These are phyloP conservation scores for Heterodera carotae DNA, from an alignment of 1,140 invertebrate species.

Conservation along the genomic window DNA sequence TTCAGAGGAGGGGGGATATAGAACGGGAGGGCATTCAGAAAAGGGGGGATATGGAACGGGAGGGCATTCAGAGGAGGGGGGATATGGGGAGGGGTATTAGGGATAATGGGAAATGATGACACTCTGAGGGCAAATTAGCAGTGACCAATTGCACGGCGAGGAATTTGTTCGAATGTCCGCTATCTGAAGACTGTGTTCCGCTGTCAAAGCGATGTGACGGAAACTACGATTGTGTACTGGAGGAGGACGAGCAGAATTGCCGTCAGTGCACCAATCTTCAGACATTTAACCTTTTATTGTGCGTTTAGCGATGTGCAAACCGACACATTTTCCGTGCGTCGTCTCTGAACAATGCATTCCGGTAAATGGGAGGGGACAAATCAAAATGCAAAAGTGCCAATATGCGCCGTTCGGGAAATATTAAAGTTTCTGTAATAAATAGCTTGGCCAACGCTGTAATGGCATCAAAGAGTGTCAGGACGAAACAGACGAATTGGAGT, in stretches of 20 bases:
- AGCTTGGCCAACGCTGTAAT: slow-evolving; percentile 53
- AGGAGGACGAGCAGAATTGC: slow-evolving; percentile 65
- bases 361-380: slow-evolving; percentile 32
- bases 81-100: too few species aligned
- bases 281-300: background rate
- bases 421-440: slow-evolving; percentile 9
- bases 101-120: too few species aligned
- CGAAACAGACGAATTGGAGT: slow-evolving; percentile 61
- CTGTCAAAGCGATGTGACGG: slow-evolving; percentile 60
- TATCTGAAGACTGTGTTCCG: slow-evolving; percentile 58
- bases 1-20: too few species aligned
- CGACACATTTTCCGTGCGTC: slow-evolving; percentile 61
- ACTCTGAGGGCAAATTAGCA: too few species aligned
- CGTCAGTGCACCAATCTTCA: slow-evolving; percentile 46
- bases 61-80: too few species aligned
- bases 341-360: slow-evolving; percentile 63
- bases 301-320: slow-evolving; percentile 58
- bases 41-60: too few species aligned
- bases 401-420: too few species aligned
- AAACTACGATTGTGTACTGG: slow-evolving; percentile 61
- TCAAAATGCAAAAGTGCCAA: background rate
- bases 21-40: too few species aligned
- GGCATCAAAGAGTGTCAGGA: slow-evolving; percentile 60
- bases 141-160: slow-evolving; percentile 53
- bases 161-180: slow-evolving; percentile 55